Evolutionary conservation across 2,113 vertebrate genomes (phyloP), one percentile per base, ranked within the genome.

Genomic region (Ceyx cyanopectus): DNA sequence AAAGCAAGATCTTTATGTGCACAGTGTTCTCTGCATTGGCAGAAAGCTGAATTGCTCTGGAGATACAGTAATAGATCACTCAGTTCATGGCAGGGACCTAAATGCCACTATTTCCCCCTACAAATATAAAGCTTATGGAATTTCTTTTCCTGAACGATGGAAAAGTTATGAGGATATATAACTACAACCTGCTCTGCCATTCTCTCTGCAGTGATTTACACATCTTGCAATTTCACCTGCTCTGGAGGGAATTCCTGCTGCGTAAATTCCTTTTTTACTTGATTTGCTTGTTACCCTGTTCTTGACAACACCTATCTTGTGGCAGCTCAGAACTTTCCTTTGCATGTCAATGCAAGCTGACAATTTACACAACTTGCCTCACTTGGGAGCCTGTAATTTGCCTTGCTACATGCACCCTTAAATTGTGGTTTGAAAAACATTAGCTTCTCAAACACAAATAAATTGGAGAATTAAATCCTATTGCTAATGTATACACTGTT

Each of bases 401-500:
- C 26, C 60, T 94, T 80, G 32, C 50, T 75, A 65, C 16, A 27
- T 8, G 41, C 26, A 51, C 56, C 70, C 37, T 83, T 82, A 87
- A 92, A 78, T 37, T 84, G 68, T 58, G 23, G 40, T 75, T 93
- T 83, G 37, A 79, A 92, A 85, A 92, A 79, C 54, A 68, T 85
- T 94, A 93, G 56, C 53, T 75, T 92, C 91, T 82, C 81, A 68
- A 91, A 92, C 41, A 72, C 34, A 87, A 92, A 89, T 9, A 94
- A 92, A 78, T 56, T 32, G 53, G 48, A 81, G 56, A 94, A 91
- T 92, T 94, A 93, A 96, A 92, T 85, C 78, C 45, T 32, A 24
- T 68, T 87, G 65, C 87, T 81, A 89, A 92, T 70, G 65, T 63
- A 91, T 63, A 94, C 67, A 29, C 80, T 70, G 60, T 76, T 84